Evolutionary conservation across 1,140 invertebrate genomes (phyloP).

Genomic region (Bursaphelenchus mucronatus): DNA sequence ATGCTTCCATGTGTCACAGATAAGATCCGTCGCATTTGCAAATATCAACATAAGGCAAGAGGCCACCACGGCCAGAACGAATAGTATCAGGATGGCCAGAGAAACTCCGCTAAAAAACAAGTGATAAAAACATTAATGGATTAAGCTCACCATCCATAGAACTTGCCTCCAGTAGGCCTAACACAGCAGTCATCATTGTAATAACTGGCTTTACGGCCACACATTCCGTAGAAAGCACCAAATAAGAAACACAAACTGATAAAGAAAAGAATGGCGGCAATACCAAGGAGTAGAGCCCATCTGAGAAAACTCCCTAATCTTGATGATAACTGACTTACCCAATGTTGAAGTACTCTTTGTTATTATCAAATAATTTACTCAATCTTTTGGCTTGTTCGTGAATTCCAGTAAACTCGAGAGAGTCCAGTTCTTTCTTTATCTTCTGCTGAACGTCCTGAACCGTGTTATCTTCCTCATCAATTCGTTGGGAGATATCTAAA

Average conservation of each 20-base stretch:
- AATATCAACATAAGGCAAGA: constrained; percentile 47
- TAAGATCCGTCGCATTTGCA: constrained; percentile 49
- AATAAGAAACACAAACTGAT: constrained; percentile 52
- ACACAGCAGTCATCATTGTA: constrained; percentile 61
- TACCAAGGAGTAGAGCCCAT: constrained; percentile 49
- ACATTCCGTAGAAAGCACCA: constrained; percentile 58
- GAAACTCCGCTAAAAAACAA: constrained; percentile 57
- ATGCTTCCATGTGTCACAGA: constrained; percentile 54
- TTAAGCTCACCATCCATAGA: constrained; percentile 51
- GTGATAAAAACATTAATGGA: background rate
- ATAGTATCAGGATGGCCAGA: constrained; percentile 46
- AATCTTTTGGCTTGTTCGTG: constrained; percentile 21
- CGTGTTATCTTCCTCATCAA: constrained; percentile 13
- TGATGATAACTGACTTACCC: constrained; percentile 2
- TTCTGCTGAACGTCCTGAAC: constrained; percentile 2
- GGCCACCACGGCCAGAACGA: constrained; percentile 41
- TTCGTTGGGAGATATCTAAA: constrained; percentile 8
- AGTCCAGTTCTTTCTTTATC: constrained; percentile 22
- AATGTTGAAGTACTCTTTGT: constrained; percentile 8
- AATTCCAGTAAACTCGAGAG: constrained; percentile 20
- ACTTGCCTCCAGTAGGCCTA: constrained; percentile 50
- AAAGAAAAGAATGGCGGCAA: constrained; percentile 55
- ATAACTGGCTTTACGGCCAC: constrained; percentile 52
- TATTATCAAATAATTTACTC: constrained; percentile 2
- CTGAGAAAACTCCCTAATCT: constrained; percentile 26